Evolutionary conservation across 2,888 invertebrate genomes (phyloP), one percentile per base, ranked within the genome.

Genomic region (Dicyrtomina minuta): DNA sequence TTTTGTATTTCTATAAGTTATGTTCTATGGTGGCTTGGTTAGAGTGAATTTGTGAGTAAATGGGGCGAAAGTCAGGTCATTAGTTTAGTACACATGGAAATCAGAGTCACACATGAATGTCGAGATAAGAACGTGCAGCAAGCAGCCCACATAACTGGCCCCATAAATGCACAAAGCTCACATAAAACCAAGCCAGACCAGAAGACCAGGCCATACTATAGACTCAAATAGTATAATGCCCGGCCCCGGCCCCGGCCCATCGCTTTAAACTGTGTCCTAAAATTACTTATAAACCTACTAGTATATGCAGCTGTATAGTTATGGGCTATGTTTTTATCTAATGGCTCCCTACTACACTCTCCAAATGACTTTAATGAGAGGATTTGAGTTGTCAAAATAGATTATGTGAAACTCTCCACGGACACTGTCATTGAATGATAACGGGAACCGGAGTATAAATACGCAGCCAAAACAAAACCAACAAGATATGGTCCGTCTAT

Each of bases 381-480:
- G 12, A 22, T 61, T 22, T 10, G 46, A 46, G 6, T 61, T 61
- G 61, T 61, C 61, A 61, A 61, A 61, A 61, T 61, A 61, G 46
- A 61, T 61, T 61, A 46, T 26, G 44, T n/a, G 22, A 15, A 43
- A 46, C 26, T 61, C 61, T 61, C 61, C 3, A 12, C 24, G 61
- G 61, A 61, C 46, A 44, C 33, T 39, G 20, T 12, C 58, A 58
- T 46, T 46, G 46, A n/a, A 4, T 46, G 46, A n/a, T n/a, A n/a
- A 12, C 46, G 8, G 8, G 33, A 33, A 33, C 33, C n/a, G n/a
- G n/a, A n/a, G n/a, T n/a, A 33, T 33, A 8, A 33, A 33, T 33
- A 33, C 33, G 33, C 3, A 33, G 3, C 4, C 33, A 5, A 33
- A 33, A 33, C 8, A 33, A 33, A 3, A 33, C 33, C 4, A 33